Evolutionary conservation across 2,888 invertebrate genomes (phyloP).

Genomic region (Piscicola geometra): DNA sequence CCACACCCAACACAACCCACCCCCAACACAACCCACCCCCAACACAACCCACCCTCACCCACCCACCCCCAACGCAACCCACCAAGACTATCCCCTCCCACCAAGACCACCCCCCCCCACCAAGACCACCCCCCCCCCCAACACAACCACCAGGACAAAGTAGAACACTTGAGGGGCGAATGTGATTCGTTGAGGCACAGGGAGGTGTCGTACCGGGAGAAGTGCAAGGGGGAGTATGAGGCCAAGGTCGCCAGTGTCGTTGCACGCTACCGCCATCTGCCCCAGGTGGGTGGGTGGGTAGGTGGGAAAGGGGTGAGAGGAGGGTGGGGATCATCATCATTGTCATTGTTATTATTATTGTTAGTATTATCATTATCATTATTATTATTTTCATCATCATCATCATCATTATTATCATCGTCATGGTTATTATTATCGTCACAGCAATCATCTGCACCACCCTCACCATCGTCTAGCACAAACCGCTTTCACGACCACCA

Average conservation of each 20-base stretch:
- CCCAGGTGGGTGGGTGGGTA: slow-evolving; percentile 74
- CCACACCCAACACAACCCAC: too few relatives aligned
- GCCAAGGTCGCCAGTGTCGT: slow-evolving; percentile 55
- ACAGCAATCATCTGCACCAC: too few relatives aligned
- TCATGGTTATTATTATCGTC: neutral
- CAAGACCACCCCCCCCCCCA: neutral
- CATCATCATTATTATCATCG: neutral
- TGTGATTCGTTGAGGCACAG: slow-evolving; percentile 54
- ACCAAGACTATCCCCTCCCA: neutral
- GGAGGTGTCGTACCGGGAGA: slow-evolving; percentile 54
- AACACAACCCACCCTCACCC: too few relatives aligned
- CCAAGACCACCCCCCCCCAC: neutral
- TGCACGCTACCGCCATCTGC: slow-evolving; percentile 56
- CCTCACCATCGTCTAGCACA: too few relatives aligned
- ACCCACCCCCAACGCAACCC: neutral
- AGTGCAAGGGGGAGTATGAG: slow-evolving; percentile 55
- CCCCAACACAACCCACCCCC: too few relatives aligned
- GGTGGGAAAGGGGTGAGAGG: slow-evolving; percentile 80
- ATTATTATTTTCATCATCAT: neutral
- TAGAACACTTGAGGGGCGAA: slow-evolving; percentile 51
- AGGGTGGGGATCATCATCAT: slow-evolving; percentile 73
- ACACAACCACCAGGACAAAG: slow-evolving; percentile 49
- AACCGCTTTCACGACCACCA: too few relatives aligned
- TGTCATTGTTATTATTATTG: neutral
- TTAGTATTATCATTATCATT: neutral